Conservation (phyloP, 2,113 vertebrate species). For the Ellobius talpinus region DNA sequence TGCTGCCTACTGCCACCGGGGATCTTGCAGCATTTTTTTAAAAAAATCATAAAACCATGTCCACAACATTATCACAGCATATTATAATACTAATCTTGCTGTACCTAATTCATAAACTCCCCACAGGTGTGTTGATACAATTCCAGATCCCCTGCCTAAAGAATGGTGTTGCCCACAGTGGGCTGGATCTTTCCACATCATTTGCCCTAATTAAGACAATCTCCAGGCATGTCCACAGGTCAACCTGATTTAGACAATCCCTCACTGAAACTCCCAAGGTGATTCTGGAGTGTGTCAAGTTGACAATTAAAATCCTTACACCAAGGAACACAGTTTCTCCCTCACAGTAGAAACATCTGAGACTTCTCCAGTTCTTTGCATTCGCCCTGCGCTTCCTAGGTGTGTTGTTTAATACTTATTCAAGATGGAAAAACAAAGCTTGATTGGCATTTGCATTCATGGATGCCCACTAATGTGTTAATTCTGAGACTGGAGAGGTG, state of each 20-base stretch:
- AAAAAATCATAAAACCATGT: no score
- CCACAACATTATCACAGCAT: neutral
- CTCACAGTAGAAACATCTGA: neutral
- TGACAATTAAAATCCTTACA: neutral
- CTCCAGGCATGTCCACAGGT: neutral
- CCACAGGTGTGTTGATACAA: neutral
- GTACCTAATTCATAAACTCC: neutral
- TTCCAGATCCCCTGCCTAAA: neutral
- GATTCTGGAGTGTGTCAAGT: neutral
- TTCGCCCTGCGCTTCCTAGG: neutral
- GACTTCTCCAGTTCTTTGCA: neutral
- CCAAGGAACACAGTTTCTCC: neutral
- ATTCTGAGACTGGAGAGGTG: neutral
- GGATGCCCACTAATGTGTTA: neutral
- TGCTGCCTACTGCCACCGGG: no score
- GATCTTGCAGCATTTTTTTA: no score
- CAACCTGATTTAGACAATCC: neutral
- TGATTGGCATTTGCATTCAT: neutral
- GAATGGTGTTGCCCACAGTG: neutral
- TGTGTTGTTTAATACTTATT: neutral
- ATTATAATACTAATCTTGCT: neutral
- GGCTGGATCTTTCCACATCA: neutral
- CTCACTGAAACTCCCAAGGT: neutral
- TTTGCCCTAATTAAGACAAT: neutral
- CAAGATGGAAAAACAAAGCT: neutral